Evolutionary conservation across 2,113 vertebrate genomes (phyloP).

Genomic region (Ciconia boyciana): DNA sequence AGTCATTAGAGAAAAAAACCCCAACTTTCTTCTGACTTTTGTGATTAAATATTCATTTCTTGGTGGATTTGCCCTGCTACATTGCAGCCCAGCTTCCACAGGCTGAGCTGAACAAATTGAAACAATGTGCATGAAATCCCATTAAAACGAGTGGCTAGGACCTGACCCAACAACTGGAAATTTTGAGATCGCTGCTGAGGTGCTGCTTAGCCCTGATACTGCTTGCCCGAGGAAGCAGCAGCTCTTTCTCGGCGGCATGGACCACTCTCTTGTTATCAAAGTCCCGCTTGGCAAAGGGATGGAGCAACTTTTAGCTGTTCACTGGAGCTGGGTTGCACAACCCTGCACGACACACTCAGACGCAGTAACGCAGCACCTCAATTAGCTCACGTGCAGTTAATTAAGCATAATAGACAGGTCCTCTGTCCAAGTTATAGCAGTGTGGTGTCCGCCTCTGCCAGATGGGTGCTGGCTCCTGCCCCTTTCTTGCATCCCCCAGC

Average conservation of each 20-base stretch:
- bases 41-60: neutral
- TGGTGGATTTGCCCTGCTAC: neutral
- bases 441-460: accelerated
- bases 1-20: neutral
- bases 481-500: neutral
- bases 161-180: neutral
- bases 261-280: accelerated
- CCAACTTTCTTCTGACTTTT: neutral
- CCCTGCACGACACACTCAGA: accelerated
- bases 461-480: neutral
- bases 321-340: neutral
- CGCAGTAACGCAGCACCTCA: neutral
- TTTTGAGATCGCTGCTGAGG: accelerated
- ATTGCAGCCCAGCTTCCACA: neutral
- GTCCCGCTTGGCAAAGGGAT: neutral
- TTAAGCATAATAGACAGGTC: neutral
- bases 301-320: neutral
- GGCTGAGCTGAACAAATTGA: neutral
- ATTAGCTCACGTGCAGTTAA: neutral
- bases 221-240: neutral
- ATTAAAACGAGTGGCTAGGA: neutral
- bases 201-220: accelerated
- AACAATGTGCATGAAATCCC: accelerated
- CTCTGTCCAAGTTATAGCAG: neutral
- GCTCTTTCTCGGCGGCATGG: neutral